Evolutionary conservation across 2,113 vertebrate genomes (phyloP).

Genomic region (Polypterus senegalus): DNA sequence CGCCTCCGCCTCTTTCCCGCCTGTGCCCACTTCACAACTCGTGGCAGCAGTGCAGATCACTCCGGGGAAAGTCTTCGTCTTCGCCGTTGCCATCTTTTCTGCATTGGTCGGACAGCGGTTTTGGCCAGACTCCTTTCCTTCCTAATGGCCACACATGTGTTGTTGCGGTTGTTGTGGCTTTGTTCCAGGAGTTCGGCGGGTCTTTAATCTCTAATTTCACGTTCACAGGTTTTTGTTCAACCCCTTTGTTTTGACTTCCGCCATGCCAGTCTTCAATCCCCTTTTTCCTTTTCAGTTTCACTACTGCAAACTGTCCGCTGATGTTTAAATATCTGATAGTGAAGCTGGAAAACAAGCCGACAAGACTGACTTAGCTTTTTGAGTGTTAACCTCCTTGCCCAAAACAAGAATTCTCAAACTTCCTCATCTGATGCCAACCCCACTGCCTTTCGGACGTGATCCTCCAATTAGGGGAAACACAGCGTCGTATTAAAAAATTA

Average conservation of each 20-base stretch:
- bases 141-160: neutral
- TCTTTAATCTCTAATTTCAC: neutral
- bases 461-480: too few relatives aligned
- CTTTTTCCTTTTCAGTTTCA: neutral
- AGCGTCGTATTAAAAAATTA: too few relatives aligned
- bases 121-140: too few relatives aligned
- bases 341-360: neutral
- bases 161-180: too few relatives aligned
- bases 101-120: neutral
- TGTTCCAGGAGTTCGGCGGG: too few relatives aligned
- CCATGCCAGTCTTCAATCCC: neutral
- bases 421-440: neutral
- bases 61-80: slow-evolving; percentile 25
- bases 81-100: slow-evolving; percentile 47
- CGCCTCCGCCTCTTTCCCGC: slow-evolving; percentile 32
- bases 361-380: neutral
- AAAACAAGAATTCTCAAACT: neutral
- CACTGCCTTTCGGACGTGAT: too few relatives aligned
- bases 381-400: neutral
- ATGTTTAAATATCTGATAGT: neutral
- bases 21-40: slow-evolving; percentile 34
- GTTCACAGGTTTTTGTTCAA: slow-evolving; percentile 8
- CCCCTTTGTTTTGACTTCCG: slow-evolving; percentile 17
- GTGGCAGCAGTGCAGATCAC: slow-evolving; percentile 10
- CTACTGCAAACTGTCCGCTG: neutral